A percentile compares a stretch with the other conserved stretches of the same genome.
Evolutionary conservation across 2,113 vertebrate species (phyloP).

Genomic region (Mesoclemmys tuberculata): DNA sequence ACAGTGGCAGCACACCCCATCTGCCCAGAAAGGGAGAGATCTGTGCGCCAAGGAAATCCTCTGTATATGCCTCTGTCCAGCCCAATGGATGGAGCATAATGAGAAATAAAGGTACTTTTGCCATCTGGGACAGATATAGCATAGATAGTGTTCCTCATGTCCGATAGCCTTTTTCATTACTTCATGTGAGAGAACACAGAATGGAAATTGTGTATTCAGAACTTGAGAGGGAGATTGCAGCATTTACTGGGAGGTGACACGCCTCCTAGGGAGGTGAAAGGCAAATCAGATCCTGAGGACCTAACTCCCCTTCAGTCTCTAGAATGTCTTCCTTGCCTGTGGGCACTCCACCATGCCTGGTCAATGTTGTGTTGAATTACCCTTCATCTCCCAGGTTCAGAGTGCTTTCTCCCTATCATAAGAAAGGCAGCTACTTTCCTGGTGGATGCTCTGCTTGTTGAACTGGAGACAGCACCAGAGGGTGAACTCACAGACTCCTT

Average conservation of each 20-base stretch:
- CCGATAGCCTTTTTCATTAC: background rate
- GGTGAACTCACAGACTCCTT: background rate
- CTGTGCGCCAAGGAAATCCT: background rate
- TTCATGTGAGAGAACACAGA: background rate
- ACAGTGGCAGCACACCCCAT: accelerated
- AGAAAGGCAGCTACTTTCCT: background rate
- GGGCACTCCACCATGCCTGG: background rate
- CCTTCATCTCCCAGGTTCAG: background rate
- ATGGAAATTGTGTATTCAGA: background rate
- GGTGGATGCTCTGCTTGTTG: background rate
- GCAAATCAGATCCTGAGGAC: background rate
- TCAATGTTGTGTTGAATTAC: background rate
- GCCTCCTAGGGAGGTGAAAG: background rate
- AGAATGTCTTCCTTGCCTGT: background rate
- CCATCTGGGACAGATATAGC: background rate
- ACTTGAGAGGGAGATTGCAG: background rate
- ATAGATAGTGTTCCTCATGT: background rate
- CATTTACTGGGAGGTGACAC: background rate
- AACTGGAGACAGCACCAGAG: background rate
- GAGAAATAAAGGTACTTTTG: background rate
- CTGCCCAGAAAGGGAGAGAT: background rate
- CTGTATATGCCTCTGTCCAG: background rate
- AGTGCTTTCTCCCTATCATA: background rate
- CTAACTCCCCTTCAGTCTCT: background rate
- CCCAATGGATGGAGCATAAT: background rate